Evolutionary conservation across 2,888 invertebrate genomes (phyloP), one percentile per base, ranked within the genome.

Genomic region (Cerastoderma edule): DNA sequence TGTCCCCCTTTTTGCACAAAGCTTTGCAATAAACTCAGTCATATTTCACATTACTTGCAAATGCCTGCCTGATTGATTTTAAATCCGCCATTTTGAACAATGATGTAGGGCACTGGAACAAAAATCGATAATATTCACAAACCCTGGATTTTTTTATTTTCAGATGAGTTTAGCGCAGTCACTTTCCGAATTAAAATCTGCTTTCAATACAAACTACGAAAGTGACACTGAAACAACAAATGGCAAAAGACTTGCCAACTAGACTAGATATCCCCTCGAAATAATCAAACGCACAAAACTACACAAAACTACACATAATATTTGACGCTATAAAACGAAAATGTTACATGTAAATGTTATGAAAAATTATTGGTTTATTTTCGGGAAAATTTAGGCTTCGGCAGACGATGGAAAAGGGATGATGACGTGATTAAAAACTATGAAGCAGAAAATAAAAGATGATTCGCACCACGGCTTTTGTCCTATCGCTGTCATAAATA

Each of bases 71-170:
- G 22, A 67, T 54, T 54, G 54, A 32, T 22, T 50, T 32, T n/a
- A 28, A 67, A 28, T 35, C 35, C 56, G 44, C 44, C 56, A 56
- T 68, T 68, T 68, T 68, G 44, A 68, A 56, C 28, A 44, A 56
- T 68, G 56, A 56, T 68, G 39, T 13, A 50, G 35, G 56, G 56
- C 54, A 56, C 16, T 33, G 56, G 28, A 56, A 50, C 54, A 68
- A 56, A 54, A 56, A 68, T 68, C 56, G 35, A 68, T 68, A 57
- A 39, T 68, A 44, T 48, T 30, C n/a, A 68, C n/a, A 60, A 60
- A 8, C 10, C 27, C 19, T 24, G 24, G 19, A 27, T 56, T 56
- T 56, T 56, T 5, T 32, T 56, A 28, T 56, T 56, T 56, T 6
- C 30, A 13, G 56, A 56, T 32, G 32, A 56, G 2, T 53, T n/a